Conservation (phyloP, 2,113 vertebrate species). For the Trichechus manatus region DNA sequence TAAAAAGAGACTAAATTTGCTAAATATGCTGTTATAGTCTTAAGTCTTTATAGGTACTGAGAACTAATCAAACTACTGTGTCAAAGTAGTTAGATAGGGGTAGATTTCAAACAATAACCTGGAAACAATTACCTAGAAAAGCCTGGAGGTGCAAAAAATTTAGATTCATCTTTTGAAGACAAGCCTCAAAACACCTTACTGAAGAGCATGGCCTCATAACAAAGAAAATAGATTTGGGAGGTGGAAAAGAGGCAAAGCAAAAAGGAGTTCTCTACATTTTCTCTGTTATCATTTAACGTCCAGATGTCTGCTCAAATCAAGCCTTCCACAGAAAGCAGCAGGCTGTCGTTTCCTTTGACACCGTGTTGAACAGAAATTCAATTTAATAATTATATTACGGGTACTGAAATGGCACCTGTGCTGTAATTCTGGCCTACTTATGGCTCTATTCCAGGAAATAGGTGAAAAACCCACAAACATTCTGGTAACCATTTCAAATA, state of each 20-base stretch:
- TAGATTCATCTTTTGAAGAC: slow-evolving; percentile 23
- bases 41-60: not conserved
- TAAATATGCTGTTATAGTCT: not conserved
- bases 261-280: not conserved
- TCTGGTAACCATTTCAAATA: slow-evolving; percentile 59
- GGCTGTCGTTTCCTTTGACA: slow-evolving; percentile 48
- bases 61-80: not conserved
- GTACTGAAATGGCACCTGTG: slow-evolving; percentile 50
- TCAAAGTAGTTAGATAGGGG: not conserved
- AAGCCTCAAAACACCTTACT: slow-evolving; percentile 31
- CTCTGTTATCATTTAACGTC: slow-evolving; percentile 18
- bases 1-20: slow-evolving; percentile 2
- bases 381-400: slow-evolving; percentile 60
- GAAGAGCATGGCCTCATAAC: not conserved
- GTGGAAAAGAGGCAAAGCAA: not conserved
- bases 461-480: slow-evolving; percentile 47
- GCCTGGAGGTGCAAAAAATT: not conserved
- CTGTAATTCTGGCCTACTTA: slow-evolving; percentile 71
- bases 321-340: slow-evolving; percentile 19
- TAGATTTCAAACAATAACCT: slow-evolving; percentile 45
- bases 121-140: slow-evolving; percentile 43
- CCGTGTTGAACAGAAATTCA: slow-evolving; percentile 30
- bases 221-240: not conserved
- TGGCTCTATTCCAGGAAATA: slow-evolving; percentile 66
- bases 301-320: slow-evolving; percentile 36